phyloP scores from a whole-genome alignment of 2,113 vertebrate genomes.

The Microtus richardsoni region DNA sequence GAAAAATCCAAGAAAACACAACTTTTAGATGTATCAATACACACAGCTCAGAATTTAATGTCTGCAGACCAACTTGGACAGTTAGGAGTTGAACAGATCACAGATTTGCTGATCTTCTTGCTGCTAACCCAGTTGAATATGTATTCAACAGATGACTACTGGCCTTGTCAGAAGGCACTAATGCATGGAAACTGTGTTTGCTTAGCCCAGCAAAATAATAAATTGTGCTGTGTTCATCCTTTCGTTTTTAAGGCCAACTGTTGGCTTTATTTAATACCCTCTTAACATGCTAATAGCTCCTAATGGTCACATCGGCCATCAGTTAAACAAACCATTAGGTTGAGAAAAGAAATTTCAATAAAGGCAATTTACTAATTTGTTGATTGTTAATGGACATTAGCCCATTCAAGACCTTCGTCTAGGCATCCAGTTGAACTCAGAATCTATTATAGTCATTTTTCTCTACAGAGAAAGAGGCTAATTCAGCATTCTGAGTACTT shows the following conservation, averaged over 20 bases:
- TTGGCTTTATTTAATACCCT: conserved; percentile 82
- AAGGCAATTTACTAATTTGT: conserved; percentile 81
- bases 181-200: conserved; percentile 70
- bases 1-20: not conserved
- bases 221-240: conserved; percentile 78
- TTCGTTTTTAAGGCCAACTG: conserved; percentile 79
- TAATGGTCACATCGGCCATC: conserved; percentile 82
- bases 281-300: conserved; percentile 81
- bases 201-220: conserved; percentile 83
- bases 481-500: conserved; percentile 72
- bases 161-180: conserved; percentile 61
- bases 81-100: conserved; percentile 48
- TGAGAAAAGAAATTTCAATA: conserved; percentile 82
- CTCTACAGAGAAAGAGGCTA: conserved; percentile 67
- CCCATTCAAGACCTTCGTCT: conserved; percentile 71
- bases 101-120: conserved; percentile 67
- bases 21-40: conserved; percentile 12
- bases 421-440: conserved; percentile 73
- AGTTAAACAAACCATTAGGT: conserved; percentile 83
- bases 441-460: conserved; percentile 76
- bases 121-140: conserved; percentile 42
- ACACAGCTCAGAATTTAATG: not conserved
- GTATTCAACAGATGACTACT: conserved; percentile 74
- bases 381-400: conserved; percentile 81
- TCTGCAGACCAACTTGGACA: not conserved